Evolutionary conservation across 2,888 invertebrate genomes (phyloP).

Genomic region (Nephrotoma appendiculata): DNA sequence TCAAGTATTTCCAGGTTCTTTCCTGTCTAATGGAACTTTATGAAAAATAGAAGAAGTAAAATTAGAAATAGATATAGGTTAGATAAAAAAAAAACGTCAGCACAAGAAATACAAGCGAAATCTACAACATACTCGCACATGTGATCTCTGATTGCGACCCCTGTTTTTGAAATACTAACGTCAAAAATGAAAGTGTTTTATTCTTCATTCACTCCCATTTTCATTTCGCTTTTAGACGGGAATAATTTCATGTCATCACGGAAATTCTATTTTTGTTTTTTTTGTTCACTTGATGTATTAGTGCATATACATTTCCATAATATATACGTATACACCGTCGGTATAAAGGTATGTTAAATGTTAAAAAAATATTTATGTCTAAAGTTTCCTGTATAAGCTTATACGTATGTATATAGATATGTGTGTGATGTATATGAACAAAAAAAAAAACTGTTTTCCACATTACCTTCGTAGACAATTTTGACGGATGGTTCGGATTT

Average conservation of each 20-base stretch:
- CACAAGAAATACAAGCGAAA: too few relatives aligned
- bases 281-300: background rate
- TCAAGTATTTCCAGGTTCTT: too few relatives aligned
- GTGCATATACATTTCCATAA: background rate
- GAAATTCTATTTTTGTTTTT: background rate
- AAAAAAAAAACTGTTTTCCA: background rate
- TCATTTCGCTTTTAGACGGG: background rate
- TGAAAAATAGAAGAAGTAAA: too few relatives aligned
- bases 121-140: too few relatives aligned
- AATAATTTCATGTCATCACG: background rate
- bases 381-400: background rate
- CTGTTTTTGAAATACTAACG: background rate
- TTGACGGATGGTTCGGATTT: background rate
- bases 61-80: too few relatives aligned
- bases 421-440: background rate
- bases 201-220: background rate
- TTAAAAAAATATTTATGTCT: background rate
- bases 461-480: background rate
- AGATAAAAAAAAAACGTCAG: too few relatives aligned
- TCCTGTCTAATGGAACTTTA: too few relatives aligned
- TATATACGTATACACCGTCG: background rate
- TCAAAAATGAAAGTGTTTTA: background rate
- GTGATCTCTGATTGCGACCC: too few relatives aligned
- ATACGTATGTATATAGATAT: background rate
- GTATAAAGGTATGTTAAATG: background rate